Base-by-base conservation (phyloP, 1,140 invertebrate species). In the Thaumatotibia leucotreta region DNA sequence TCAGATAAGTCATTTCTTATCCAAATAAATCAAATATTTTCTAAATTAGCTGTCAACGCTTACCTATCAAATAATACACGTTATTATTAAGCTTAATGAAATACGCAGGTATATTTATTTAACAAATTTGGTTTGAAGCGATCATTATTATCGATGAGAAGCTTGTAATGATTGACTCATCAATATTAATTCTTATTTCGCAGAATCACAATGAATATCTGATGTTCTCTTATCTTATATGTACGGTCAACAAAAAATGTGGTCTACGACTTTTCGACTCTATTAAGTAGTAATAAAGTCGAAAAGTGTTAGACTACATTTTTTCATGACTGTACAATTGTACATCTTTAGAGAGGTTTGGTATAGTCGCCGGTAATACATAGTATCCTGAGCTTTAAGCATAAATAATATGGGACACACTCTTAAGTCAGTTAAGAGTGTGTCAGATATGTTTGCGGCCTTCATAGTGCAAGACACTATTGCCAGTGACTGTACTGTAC, bases 31-130 rank as follows among this genome's bases (percentile, higher is more conserved):
- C 52, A 58, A 14, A 6, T 9, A 14, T 58, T 58, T 29, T 61
- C 68, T 66, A 80, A 80, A 86, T 84, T 82, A 77, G 73, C 84
- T 86, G 82, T 84, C 84, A 80, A 65, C 64, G 20, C 23, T 74
- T 75, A 75, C 80, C 79, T 81, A 83, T 84, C 77, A 84, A 83
- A 83, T 80, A 80, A 81, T 76, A 72, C 77, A 68, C 73, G 69
- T 70, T 76, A 79, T 67, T 73, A 70, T 69, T 74, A 77, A 77
- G 80, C 70, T 67, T 54, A 77, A 86, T 83, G 75, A 82, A 82
- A 77, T 80, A 83, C 77, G n/a, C n/a, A n/a, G n/a, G 77, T 79
- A 82, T 78, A 79, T 77, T 75, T 70, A 70, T 73, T 81, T 76
- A 65, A 77, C 39, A 35, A 35, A 79, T 73, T 74, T 76, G 74